These are phyloP conservation scores for Amphiprion ocellaris DNA, from an alignment of 2,113 vertebrate genomes.

Conservation along the genomic window DNA sequence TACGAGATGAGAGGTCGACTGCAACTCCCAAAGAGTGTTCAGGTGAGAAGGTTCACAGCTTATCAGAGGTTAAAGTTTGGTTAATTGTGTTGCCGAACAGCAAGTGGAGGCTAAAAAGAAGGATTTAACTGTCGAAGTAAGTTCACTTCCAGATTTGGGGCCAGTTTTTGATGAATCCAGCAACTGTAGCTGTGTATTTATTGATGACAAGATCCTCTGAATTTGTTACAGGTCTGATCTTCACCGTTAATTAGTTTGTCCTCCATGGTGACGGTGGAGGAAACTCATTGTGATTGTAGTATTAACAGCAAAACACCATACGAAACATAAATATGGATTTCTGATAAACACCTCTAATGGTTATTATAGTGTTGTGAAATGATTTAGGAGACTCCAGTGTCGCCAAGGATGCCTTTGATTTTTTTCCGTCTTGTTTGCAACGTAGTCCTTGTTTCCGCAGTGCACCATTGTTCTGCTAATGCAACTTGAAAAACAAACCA, in stretches of 20 bases:
- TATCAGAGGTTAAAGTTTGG: background rate
- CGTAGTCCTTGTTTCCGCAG: background rate
- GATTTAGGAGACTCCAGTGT: background rate
- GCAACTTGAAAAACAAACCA: background rate
- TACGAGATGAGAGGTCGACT: background rate
- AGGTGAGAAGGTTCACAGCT: constrained; percentile 4
- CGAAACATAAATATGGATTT: background rate
- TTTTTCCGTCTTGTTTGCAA: background rate
- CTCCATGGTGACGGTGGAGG: background rate
- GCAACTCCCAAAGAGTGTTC: background rate
- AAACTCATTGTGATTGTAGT: too few species aligned
- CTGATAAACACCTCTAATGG: background rate
- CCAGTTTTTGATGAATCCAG: background rate
- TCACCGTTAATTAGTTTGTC: background rate
- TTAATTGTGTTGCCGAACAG: background rate
- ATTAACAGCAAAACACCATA: too few species aligned
- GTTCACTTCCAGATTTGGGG: background rate
- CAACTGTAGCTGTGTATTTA: background rate
- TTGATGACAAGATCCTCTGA: background rate
- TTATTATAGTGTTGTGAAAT: background rate
- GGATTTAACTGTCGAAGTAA: background rate
- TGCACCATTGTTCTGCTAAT: background rate
- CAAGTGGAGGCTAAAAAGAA: background rate
- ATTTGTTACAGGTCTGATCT: background rate
- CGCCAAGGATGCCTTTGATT: background rate